These are phyloP conservation scores for Acronicta leporina DNA, from an alignment of 2,888 invertebrate species.

Conservation along the genomic window DNA sequence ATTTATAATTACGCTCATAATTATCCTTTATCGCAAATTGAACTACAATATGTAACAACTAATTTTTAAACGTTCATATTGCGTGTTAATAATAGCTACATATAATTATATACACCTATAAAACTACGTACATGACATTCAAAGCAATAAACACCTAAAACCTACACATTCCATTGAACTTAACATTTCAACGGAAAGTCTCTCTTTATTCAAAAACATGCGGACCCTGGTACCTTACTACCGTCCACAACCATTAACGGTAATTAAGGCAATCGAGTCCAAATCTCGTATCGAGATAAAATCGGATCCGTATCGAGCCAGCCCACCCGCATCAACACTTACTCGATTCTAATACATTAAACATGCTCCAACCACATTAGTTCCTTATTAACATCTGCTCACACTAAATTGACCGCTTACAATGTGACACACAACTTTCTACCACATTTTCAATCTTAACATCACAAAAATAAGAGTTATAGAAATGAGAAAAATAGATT, in stretches of 20 bases:
- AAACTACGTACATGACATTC: conserved; percentile 1
- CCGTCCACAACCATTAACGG: conserved; percentile 81
- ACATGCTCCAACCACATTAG: conserved; percentile 78
- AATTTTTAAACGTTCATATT: neutral
- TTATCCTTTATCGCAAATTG: neutral
- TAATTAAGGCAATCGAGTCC: conserved; percentile 85
- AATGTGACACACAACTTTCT: conserved; percentile 43
- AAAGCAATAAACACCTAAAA: conserved; percentile 1
- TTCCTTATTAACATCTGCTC: conserved; percentile 69
- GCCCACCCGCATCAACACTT: conserved; percentile 80
- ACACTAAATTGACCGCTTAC: conserved; percentile 61
- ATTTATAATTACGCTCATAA: neutral
- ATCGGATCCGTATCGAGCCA: conserved; percentile 78
- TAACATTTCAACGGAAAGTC: conserved; percentile 29
- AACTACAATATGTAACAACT: neutral
- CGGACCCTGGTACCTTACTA: conserved; percentile 65
- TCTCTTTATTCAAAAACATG: conserved; percentile 38
- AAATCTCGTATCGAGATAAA: conserved; percentile 83
- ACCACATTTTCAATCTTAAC: conserved; percentile 51
- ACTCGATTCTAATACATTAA: conserved; percentile 79
- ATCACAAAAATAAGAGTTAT: conserved; percentile 31
- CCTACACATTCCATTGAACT: neutral
- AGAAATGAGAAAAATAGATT: conserved; percentile 55
- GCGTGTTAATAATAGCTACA: neutral
- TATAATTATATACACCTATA: conserved; percentile 1